These are phyloP conservation scores for Aegithalos caudatus DNA, from an alignment of 2,113 vertebrate species.

Conservation along the genomic window DNA sequence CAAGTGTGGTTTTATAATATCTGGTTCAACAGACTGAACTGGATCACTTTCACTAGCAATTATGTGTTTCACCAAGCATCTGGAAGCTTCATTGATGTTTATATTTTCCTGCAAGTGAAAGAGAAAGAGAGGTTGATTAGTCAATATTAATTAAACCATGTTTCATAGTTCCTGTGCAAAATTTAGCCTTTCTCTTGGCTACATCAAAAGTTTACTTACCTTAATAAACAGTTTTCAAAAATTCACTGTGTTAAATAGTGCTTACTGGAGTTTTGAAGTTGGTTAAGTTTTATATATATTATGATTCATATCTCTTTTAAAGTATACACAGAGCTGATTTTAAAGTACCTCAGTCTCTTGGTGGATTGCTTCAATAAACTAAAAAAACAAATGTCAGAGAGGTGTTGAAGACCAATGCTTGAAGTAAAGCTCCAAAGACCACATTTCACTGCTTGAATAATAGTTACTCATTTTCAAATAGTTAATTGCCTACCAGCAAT, in stretches of 20 bases:
- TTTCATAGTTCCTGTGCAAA: not conserved
- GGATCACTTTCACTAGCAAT: constrained; percentile 90
- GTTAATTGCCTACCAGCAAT: not conserved
- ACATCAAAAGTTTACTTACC: not conserved
- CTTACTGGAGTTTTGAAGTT: not conserved
- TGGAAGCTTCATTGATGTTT: constrained; percentile 91
- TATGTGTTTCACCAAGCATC: constrained; percentile 94
- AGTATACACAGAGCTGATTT: not conserved
- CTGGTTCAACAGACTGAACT: constrained; percentile 79
- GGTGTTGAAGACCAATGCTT: not conserved
- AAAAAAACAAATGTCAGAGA: not conserved
- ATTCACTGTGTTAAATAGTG: not conserved
- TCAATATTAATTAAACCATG: not conserved
- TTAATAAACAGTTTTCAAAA: not conserved
- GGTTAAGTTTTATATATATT: not conserved
- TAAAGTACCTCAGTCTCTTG: not conserved
- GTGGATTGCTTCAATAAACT: not conserved
- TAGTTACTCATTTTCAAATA: not conserved
- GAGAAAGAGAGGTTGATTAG: not conserved
- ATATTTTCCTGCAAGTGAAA: constrained; percentile 85
- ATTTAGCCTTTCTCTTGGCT: not conserved
- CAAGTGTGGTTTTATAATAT: constrained; percentile 87
- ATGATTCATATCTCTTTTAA: not conserved
- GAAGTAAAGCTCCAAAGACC: not conserved
- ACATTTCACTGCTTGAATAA: not conserved